A percentile compares a stretch with the other conserved stretches of the same genome.
Conservation (phyloP, 1,140 invertebrate genomes). For the Pygmarrhopalites habei region DNA sequence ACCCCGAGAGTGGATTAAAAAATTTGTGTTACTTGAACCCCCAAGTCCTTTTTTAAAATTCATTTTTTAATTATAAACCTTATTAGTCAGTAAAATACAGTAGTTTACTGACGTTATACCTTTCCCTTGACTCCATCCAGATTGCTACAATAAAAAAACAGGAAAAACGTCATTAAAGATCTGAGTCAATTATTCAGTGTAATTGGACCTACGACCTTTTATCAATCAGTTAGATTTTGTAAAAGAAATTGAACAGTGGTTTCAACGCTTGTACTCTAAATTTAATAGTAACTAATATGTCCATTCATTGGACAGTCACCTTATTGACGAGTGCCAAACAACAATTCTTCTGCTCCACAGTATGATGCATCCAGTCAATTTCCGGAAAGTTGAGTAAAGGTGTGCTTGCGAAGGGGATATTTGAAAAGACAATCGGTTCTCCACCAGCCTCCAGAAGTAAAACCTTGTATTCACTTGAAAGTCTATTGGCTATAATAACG, state of each 20-base stretch:
- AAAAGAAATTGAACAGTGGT: no score
- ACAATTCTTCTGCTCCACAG: constrained; percentile 1
- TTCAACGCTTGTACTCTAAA: no score
- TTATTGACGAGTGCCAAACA: neutral
- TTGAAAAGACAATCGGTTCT: neutral
- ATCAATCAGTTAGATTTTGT: no score
- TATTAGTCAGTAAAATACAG: no score
- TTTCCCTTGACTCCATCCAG: constrained; percentile 42
- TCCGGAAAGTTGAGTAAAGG: neutral
- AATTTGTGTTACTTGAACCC: neutral
- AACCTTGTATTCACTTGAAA: constrained; percentile 5
- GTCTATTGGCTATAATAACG: neutral
- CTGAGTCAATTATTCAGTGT: no score
- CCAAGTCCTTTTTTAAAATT: constrained; percentile 38
- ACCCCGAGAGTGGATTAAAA: neutral
- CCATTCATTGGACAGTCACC: no score
- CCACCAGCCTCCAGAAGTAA: constrained; percentile 16
- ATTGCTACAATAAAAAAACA: no score
- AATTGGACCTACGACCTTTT: no score
- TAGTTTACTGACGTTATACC: no score
- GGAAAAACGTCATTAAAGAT: no score
- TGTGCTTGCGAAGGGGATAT: neutral
- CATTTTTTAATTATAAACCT: no score
- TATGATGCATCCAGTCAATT: constrained; percentile 6
- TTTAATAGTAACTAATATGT: no score